Evolutionary conservation across 2,888 invertebrate species (phyloP), one percentile per base, ranked within the genome.

Genomic region (Drosophila lutescens): DNA sequence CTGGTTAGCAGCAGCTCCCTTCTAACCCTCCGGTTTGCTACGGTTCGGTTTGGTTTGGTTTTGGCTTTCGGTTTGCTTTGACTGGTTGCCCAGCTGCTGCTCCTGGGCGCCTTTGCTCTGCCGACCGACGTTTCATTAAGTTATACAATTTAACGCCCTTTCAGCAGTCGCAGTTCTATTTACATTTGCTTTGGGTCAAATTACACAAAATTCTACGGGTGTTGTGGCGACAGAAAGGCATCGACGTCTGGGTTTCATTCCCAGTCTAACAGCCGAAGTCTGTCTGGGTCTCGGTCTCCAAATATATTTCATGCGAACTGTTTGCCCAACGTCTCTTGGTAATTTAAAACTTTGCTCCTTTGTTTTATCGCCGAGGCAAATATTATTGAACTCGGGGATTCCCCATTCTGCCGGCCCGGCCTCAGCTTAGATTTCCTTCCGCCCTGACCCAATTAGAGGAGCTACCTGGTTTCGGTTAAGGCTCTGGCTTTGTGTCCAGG

Each of bases 181-280:
- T 90, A 90, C 90, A 90, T 91, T 90, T 91, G 90, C 90, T 90
- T 90, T 90, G 89, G 90, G 90, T 90, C 91, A 90, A 91, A 91
- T 90, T 90, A 91, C 90, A 90, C 89, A 86, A 86, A 86, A 83
- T 83, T 86, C 86, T 88, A 88, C 85, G 85, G 86, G 88, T 86
- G 85, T 88, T 86, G 85, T 67, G 86, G 86, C 79, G 79, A 80
- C 86, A 86, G 79, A 34, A 80, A 85, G 80, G 86, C 43, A 43
- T 43, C 43, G 46, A n/a, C 67, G 41, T 50, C 66, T 44, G 55
- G 32, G 34, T 43, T 50, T 23, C 43, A n/a, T 77, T 80, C 74
- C 12, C 20, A 0, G 12, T 12, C 72, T 66, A 47, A 62, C 20
- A 0, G 12, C 5, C 72, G 63, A 47, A 62, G 69, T 70, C 26